Conservation (phyloP, 2,888 invertebrate genomes). For the Chironomus riparius region DNA sequence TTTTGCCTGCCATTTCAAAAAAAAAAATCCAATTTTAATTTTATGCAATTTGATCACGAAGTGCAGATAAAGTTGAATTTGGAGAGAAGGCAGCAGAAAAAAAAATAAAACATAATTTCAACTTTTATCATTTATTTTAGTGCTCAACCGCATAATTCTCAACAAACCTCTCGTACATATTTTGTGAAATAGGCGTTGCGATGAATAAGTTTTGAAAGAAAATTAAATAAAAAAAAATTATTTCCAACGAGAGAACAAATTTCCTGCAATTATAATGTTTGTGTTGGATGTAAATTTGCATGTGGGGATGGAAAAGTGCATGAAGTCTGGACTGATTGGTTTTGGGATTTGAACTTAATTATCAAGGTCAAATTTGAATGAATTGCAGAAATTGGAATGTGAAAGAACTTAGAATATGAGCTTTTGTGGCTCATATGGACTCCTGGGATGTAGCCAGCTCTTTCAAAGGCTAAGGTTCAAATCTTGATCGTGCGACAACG, state of each 20-base stretch:
- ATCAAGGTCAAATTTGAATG: no score
- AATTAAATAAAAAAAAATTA: background rate
- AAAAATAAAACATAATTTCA: background rate
- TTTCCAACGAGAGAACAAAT: background rate
- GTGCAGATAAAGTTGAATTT: conserved; percentile 7
- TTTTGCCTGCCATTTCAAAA: background rate
- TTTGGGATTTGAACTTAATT: no score
- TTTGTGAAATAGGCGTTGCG: conserved; percentile 19
- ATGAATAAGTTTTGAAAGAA: conserved; percentile 13
- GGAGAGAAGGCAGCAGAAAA: background rate
- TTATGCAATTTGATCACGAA: conserved; percentile 23
- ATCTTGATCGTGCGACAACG: no score
- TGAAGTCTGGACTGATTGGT: no score
- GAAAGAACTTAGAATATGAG: no score
- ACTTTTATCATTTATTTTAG: background rate
- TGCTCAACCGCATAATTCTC: conserved; percentile 5
- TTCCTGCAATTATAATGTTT: conserved; percentile 19
- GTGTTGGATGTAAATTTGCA: no score
- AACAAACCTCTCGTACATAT: background rate
- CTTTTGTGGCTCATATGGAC: no score
- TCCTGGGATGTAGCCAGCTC: no score
- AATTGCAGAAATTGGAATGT: no score
- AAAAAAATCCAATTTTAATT: conserved; percentile 11
- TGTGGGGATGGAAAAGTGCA: no score
- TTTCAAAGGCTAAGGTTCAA: no score